A percentile compares a stretch with the other conserved stretches of the same genome.
phyloP scores from a whole-genome alignment of 2,797 vertebrate species.

The Agapornis canus region DNA sequence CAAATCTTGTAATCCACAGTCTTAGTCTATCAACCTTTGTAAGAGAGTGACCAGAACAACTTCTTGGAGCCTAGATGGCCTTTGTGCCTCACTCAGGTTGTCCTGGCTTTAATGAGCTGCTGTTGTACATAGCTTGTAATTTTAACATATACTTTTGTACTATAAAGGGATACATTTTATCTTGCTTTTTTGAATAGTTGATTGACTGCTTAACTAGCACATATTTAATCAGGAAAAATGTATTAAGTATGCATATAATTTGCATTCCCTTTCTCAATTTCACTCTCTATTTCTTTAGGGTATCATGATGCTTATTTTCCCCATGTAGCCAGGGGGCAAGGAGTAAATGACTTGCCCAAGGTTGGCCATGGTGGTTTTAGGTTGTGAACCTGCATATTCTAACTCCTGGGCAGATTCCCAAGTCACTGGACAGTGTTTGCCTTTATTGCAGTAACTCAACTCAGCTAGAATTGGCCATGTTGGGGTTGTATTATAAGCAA shows the following conservation, averaged over 20 bases:
- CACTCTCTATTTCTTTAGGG: background rate
- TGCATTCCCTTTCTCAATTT: background rate
- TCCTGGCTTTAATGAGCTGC: background rate
- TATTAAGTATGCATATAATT: background rate
- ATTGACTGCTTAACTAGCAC: background rate
- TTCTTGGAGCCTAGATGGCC: background rate
- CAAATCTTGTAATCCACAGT: rapidly evolving
- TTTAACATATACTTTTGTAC: background rate
- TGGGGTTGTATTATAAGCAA: background rate
- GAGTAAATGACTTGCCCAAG: background rate
- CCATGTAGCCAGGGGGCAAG: background rate
- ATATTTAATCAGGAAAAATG: background rate
- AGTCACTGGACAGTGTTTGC: background rate
- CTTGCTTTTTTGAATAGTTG: background rate
- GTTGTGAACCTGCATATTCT: background rate
- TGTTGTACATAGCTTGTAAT: background rate
- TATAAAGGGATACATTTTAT: background rate
- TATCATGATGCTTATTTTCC: background rate
- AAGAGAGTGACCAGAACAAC: background rate
- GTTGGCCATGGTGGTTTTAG: background rate
- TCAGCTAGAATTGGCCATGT: background rate
- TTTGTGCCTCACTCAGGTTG: background rate
- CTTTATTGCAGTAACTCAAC: background rate
- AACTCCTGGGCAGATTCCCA: background rate
- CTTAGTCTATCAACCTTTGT: background rate